Conservation (phyloP, 2,888 invertebrate genomes). For the Pinctada fucata region DNA sequence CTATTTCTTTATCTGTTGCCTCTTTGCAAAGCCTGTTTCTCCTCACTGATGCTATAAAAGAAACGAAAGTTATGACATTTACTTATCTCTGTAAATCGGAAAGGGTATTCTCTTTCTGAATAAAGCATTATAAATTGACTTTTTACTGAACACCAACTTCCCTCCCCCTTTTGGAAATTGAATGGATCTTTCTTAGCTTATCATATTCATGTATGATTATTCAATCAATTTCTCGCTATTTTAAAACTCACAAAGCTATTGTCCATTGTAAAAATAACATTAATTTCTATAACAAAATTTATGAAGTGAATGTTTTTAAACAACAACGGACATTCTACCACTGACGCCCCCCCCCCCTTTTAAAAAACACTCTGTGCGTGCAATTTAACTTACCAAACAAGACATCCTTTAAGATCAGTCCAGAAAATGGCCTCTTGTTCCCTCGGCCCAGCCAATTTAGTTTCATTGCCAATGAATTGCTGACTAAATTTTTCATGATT, state of each 20-base stretch:
- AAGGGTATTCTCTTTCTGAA: too few species aligned
- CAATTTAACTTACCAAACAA: not conserved
- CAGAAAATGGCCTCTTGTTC: not conserved
- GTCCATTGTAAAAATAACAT: not conserved
- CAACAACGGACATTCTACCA: too few species aligned
- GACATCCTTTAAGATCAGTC: not conserved
- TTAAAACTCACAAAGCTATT: too few species aligned
- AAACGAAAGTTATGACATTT: not conserved
- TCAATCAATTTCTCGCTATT: too few species aligned
- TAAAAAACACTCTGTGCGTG: not conserved
- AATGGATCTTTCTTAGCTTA: too few species aligned
- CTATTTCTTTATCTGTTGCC: not conserved
- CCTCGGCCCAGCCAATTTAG: not conserved
- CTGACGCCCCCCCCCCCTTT: too few species aligned
- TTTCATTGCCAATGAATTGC: not conserved
- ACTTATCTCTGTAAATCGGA: too few species aligned
- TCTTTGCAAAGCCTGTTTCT: not conserved
- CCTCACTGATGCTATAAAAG: not conserved
- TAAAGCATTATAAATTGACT: too few species aligned
- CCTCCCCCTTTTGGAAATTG: too few species aligned
- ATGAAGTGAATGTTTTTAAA: too few species aligned
- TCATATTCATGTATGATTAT: too few species aligned
- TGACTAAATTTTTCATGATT: not conserved
- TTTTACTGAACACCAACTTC: too few species aligned
- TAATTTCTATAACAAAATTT: slow-evolving; percentile 9